Conservation (phyloP, 2,888 invertebrate species). For the Leucoma salicis region DNA sequence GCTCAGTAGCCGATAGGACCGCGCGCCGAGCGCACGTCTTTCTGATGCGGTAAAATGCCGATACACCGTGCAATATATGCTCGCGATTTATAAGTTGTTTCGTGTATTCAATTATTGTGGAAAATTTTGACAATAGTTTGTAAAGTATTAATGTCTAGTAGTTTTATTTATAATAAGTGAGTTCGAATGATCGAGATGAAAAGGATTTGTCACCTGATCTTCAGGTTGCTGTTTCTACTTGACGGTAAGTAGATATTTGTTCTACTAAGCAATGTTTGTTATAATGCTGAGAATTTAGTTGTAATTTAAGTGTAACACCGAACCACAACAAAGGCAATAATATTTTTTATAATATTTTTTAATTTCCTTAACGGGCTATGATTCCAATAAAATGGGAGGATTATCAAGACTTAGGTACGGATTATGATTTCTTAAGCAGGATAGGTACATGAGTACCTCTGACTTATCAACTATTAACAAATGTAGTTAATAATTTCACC, state of each 20-base stretch:
- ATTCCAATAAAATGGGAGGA: too few species aligned
- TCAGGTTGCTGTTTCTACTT: constrained; percentile 66
- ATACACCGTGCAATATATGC: neutral
- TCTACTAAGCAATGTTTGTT: neutral
- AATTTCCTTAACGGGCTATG: too few species aligned
- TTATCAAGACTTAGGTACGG: too few species aligned
- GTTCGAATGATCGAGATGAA: constrained; percentile 60
- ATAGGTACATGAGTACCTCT: too few species aligned
- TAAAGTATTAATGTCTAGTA: constrained; percentile 24
- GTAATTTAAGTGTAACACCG: neutral
- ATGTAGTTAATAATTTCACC: too few species aligned
- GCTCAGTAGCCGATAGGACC: constrained; percentile 35
- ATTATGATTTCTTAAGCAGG: too few species aligned
- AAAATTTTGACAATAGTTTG: constrained; percentile 23
- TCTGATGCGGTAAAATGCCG: constrained; percentile 19
- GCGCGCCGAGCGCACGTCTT: constrained; percentile 36
- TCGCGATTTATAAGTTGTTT: constrained; percentile 10
- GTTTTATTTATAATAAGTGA: constrained; percentile 35
- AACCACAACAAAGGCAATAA: neutral
- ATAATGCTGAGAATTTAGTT: neutral
- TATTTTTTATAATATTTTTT: too few species aligned
- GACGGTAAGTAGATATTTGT: constrained; percentile 57
- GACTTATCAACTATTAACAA: too few species aligned
- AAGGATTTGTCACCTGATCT: constrained; percentile 72
- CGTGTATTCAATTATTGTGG: constrained; percentile 30